Base-by-base conservation (phyloP, 2,797 vertebrate species). In the Ctenopoma multispine region DNA sequence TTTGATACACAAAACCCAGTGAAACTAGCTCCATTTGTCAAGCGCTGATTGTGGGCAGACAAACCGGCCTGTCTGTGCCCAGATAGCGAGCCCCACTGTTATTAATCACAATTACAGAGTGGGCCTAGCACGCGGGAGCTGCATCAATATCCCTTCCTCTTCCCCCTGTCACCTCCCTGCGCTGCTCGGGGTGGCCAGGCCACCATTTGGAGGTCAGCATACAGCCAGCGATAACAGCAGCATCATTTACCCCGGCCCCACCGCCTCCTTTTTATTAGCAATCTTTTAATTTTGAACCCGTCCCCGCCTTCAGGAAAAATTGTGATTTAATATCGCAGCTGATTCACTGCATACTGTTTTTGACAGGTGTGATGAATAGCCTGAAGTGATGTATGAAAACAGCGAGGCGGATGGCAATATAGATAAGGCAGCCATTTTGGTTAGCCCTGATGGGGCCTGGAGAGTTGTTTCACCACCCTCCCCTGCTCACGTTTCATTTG, bases 61-160 rank as follows among this genome's bases (percentile, higher is more conserved):
- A 97, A 97, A 97, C 94, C 93, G 95, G 96, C 84, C 96, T 97
- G 96, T 96, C 96, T 95, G 94, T 93, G 94, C 96, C 94, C 92
- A 96, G 97, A 98, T 97, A 99, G 95, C 88, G 83, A 95, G 94
- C 92, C 93, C 94, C 94, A 89, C 95, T 85, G 94, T 96, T 97
- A 99, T 99, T 98, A 98, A 99, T 99, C 97, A 99, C 96, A 98
- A 98, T 99, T 99, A 99, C 94, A 96, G 93, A 96, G 92, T 91
- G 92, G 95, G 95, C 93, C 92, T 89, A 82, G 91, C 90, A 85
- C 93, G 89, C 89, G 82, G 92, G 94, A 95, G 95, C 91, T 90
- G 86, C 95, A 96, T 94, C 93, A 94, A 95, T 95, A 95, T 91
- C 94, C 92, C 92, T 77, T 72, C 89, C 85, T 70, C 68, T 43